A percentile compares a stretch with the other conserved stretches of the same genome.
Evolutionary conservation across 2,888 invertebrate genomes (phyloP).

Genomic region (Synanthedon andrenaeformis): DNA sequence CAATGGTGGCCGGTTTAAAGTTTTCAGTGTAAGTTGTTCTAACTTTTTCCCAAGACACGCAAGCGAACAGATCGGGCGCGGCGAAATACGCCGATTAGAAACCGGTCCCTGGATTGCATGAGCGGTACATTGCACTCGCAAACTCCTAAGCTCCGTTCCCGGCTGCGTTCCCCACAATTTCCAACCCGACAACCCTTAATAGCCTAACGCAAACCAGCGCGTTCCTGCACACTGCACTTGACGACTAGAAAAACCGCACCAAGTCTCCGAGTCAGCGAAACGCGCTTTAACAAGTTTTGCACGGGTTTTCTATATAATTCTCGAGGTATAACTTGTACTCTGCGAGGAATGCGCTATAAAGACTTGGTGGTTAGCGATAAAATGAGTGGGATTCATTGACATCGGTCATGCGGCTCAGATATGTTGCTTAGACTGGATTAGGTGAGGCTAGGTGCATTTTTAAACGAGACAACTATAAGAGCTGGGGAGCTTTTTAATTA

Average conservation of each 20-base stretch:
- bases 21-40: slow-evolving; percentile 41
- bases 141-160: slow-evolving; percentile 26
- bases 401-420: slow-evolving; percentile 44
- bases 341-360: slow-evolving; percentile 20
- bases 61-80: slow-evolving; percentile 33
- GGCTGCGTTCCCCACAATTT: slow-evolving; percentile 23
- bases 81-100: slow-evolving; percentile 54
- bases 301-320: slow-evolving; percentile 19
- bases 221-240: slow-evolving; percentile 7
- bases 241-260: slow-evolving; percentile 14
- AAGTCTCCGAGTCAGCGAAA: slow-evolving; percentile 23
- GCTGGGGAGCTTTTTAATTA: neutral
- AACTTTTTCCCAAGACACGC: slow-evolving; percentile 44
- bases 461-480: slow-evolving; percentile 4
- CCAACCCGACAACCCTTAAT: slow-evolving; percentile 17
- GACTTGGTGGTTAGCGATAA: slow-evolving; percentile 35
- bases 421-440: slow-evolving; percentile 45
- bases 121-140: slow-evolving; percentile 43
- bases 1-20: neutral
- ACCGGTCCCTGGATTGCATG: slow-evolving; percentile 45
- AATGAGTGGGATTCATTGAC: slow-evolving; percentile 55
- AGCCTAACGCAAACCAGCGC: slow-evolving; percentile 27
- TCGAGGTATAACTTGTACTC: slow-evolving; percentile 16
- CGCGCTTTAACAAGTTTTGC: slow-evolving; percentile 20
- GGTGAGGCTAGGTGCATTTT: slow-evolving; percentile 24